Evolutionary conservation across 2,113 vertebrate species (phyloP), one percentile per base, ranked within the genome.

Genomic region (Nothocercus julius): DNA sequence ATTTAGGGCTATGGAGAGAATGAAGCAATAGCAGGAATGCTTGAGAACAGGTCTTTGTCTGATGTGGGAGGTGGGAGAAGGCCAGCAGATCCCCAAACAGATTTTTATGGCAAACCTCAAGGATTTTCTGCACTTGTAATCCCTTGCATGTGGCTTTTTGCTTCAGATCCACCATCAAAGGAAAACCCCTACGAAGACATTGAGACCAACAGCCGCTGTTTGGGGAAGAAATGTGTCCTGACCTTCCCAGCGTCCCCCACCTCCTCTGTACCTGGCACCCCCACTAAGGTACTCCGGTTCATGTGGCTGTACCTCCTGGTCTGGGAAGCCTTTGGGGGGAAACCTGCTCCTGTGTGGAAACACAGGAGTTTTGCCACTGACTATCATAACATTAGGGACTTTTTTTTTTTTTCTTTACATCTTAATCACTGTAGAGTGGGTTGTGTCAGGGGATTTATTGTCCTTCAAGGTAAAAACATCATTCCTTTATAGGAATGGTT

Each of bases 141-240:
- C 32, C 44, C 24, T 73, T 95, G 76, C 68, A 73, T 97, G 64
- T 97, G 94, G 67, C 51, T 91, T 95, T 89, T 87, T 93, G 77
- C 82, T 93, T 24, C 97, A 99, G 99, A 99, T 96, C 98, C 98
- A 13, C 99, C 99, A 38, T 97, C 97, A 27, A 99, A 99, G 97
- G 99, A 99, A 93, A 99, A 99, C 91, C 99, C 99, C 30, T 99
- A 99, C 7, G 99, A 99, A 97, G 99, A 99, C 72, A 99, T 99
- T 9, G 99, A 99, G 96, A 96, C 98, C 86, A 99, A 99, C 64
- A 98, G 98, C 95, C 99, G 98, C 88, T 99, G 98, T 96, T 91
- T 98, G 75, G 98, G 98, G 85, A 99, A 98, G 97, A 99, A 99
- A 96, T 98, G 98, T 92, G 98, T 98, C 83, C 95, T 98, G 86